Evolutionary conservation across 1,140 invertebrate genomes (phyloP), one percentile per base, ranked within the genome.

Genomic region (Drosophila triauraria): DNA sequence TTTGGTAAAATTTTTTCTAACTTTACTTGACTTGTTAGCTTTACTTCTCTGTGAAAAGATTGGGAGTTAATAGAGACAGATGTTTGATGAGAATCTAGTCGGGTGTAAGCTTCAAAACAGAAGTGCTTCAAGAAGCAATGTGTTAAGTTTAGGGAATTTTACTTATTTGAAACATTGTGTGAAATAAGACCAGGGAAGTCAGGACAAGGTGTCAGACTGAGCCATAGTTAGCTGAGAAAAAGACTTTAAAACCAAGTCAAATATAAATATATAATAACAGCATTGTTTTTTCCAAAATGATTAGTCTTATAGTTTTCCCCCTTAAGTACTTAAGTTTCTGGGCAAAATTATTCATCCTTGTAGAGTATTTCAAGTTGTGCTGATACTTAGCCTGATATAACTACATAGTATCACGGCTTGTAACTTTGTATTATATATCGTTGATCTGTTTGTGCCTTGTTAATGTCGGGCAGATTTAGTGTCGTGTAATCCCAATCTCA

Each of bases 401-500:
- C 6, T 30, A 30, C 27, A 6, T 7, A 30, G 27, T 30, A 30
- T 30, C 27, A 6, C 27, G 27, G 6, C 30, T 12, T 53, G 46
- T 8, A 15, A 10, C 20, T 40, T 40, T 32, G 3, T 12, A 17
- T 40, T 30, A 53, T 4, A 3, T 27, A 30, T 20, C 27, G 13
- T 9, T 25, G 7, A 30, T 30, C 38, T 13, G 54, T 3, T 25
- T 17, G 4, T 50, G 2, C 42, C 9, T 4, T 32, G 27, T 60
- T 8, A 48, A 30, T 46, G 20, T 44, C 17, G 3, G 48, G 9
- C 7, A 8, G 17, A 48, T 32, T 60, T 32, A 15, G n/a, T 47
- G 25, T 8, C 54, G 9, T 57, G 42, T 23, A 50, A 59, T n/a
- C 5, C 15, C 3, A 59, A 60, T 59, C 13, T 30, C 13, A 32